Conservation (phyloP, 2,113 vertebrate genomes). For the Poicephalus meyeri region DNA sequence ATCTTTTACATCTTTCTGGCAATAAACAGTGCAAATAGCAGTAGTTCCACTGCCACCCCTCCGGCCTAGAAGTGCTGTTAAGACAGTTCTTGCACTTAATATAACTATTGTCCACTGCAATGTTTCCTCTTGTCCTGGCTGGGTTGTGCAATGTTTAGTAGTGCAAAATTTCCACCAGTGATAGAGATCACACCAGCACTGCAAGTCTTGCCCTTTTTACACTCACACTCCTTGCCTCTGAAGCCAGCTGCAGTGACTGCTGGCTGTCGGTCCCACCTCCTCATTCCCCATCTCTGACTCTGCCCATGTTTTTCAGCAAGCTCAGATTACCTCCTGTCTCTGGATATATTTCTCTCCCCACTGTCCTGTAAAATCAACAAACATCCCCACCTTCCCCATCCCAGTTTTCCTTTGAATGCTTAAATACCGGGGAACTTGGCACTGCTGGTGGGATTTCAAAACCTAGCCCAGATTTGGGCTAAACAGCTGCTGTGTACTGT, state of each 20-base stretch:
- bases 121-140: background rate
- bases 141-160: background rate
- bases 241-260: background rate
- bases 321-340: background rate
- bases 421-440: background rate
- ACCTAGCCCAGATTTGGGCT: background rate
- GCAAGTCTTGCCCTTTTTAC: background rate
- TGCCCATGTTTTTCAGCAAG: background rate
- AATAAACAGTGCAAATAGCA: slow-evolving; percentile 32
- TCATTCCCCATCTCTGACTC: background rate
- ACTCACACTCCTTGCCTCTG: fast-evolving
- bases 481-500: background rate
- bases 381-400: background rate
- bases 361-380: background rate
- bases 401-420: background rate
- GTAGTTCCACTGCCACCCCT: background rate
- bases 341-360: background rate
- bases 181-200: background rate
- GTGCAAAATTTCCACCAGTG: background rate
- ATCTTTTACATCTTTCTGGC: slow-evolving; percentile 24
- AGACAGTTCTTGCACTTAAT: background rate
- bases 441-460: slow-evolving; percentile 24
- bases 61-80: background rate
- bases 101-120: background rate
- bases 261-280: background rate